Conservation (phyloP, 2,113 vertebrate species). For the Peromyscus californicus region DNA sequence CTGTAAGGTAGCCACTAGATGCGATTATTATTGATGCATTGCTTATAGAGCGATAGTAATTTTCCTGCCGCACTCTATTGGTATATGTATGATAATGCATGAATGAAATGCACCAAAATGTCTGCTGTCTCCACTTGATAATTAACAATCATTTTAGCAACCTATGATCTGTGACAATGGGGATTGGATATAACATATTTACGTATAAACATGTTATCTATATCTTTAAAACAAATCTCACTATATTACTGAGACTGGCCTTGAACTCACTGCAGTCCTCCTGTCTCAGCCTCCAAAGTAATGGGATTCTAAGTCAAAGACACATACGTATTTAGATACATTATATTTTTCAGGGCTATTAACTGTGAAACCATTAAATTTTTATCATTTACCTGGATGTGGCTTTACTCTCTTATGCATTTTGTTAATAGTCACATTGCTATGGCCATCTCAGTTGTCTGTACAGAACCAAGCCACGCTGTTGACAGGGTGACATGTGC, state of each 20-base stretch:
- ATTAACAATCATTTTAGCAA: constrained; percentile 38
- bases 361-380: background rate
- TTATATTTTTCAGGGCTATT: background rate
- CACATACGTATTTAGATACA: background rate
- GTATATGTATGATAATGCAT: background rate
- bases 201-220: background rate
- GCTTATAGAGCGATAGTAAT: background rate
- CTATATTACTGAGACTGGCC: background rate
- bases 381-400: background rate
- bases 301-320: background rate
- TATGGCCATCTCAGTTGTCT: background rate
- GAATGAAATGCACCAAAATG: background rate
- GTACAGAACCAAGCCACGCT: background rate
- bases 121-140: background rate
- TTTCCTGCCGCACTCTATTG: background rate
- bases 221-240: background rate
- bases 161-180: background rate
- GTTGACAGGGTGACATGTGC: background rate
- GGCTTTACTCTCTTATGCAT: background rate
- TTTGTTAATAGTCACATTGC: background rate
- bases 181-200: constrained; percentile 6
- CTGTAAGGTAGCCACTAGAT: background rate
- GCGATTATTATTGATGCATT: background rate
- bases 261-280: background rate
- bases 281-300: background rate